Percentiles rank a stretch among this genome's conserved stretches.
Conservation (phyloP, 2,888 invertebrate genomes). For the Luffia ferchaultella region DNA sequence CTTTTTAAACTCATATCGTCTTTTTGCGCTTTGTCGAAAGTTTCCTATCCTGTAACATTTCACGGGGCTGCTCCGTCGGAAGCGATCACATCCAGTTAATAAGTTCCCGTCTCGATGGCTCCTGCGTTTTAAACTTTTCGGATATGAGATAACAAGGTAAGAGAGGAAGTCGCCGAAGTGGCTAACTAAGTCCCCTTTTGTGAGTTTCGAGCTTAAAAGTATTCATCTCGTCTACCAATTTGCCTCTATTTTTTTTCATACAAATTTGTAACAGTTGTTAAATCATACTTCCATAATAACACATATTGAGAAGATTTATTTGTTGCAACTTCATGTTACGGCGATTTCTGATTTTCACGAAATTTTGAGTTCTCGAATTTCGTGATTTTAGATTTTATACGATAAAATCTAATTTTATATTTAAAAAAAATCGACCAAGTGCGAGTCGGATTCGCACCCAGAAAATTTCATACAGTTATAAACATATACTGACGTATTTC, state of each 20-base stretch:
- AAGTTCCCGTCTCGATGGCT: constrained; percentile 63
- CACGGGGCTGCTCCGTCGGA: constrained; percentile 51
- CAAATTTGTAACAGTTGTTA: neutral
- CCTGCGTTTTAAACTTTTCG: constrained; percentile 64
- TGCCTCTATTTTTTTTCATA: neutral
- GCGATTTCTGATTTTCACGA: too few relatives aligned
- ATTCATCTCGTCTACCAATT: neutral
- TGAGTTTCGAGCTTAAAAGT: neutral
- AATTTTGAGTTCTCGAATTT: too few relatives aligned
- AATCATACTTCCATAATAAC: too few relatives aligned
- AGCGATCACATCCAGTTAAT: constrained; percentile 65
- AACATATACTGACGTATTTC: too few relatives aligned
- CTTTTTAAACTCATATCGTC: constrained; percentile 53
- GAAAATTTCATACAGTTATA: too few relatives aligned
- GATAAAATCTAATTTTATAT: too few relatives aligned
- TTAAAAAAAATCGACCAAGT: too few relatives aligned
- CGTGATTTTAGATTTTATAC: too few relatives aligned
- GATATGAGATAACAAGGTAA: constrained; percentile 65
- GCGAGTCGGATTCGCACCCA: too few relatives aligned
- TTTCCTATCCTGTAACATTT: constrained; percentile 61
- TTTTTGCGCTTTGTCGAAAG: constrained; percentile 56
- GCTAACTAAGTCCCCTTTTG: constrained; percentile 34
- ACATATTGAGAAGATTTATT: too few relatives aligned
- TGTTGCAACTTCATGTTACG: too few relatives aligned
- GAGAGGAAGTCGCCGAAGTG: constrained; percentile 57